phyloP scores from a whole-genome alignment of 2,888 invertebrate genomes.

The Athetis lepigone region DNA sequence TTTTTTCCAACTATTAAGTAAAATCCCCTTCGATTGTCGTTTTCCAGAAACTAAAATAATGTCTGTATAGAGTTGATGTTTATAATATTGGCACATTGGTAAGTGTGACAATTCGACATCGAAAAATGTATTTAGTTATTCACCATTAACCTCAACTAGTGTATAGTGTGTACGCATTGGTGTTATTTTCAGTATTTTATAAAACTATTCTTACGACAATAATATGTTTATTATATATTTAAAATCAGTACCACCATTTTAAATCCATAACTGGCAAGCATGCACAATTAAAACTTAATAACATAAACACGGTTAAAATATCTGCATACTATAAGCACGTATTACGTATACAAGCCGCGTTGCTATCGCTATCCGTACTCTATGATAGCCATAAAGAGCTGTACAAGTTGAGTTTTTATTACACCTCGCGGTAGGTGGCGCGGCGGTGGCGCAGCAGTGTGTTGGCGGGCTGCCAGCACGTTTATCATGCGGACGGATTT shows the following conservation, averaged over 20 bases:
- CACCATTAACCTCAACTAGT: not conserved
- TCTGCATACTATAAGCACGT: not conserved
- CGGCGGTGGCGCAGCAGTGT: slow-evolving; percentile 38
- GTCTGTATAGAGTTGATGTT: not conserved
- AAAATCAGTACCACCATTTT: too few species aligned
- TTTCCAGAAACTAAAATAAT: not conserved
- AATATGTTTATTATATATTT: too few species aligned
- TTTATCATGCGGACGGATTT: slow-evolving; percentile 55
- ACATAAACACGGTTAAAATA: not conserved
- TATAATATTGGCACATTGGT: not conserved
- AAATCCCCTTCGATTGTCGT: not conserved
- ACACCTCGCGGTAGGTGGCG: slow-evolving; percentile 29
- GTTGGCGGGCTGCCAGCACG: slow-evolving; percentile 52
- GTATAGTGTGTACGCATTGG: not conserved
- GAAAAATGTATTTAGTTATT: not conserved
- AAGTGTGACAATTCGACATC: not conserved
- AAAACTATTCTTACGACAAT: not conserved
- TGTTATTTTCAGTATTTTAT: not conserved
- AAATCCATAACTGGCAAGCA: not conserved
- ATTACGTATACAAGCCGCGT: slow-evolving; percentile 20
- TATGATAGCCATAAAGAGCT: slow-evolving; percentile 40
- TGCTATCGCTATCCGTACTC: slow-evolving; percentile 21
- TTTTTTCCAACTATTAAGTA: not conserved
- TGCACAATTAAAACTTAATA: not conserved
- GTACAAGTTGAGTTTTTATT: slow-evolving; percentile 50